phyloP scores from a whole-genome alignment of 2,888 invertebrate species.

The Lottia scabra region DNA sequence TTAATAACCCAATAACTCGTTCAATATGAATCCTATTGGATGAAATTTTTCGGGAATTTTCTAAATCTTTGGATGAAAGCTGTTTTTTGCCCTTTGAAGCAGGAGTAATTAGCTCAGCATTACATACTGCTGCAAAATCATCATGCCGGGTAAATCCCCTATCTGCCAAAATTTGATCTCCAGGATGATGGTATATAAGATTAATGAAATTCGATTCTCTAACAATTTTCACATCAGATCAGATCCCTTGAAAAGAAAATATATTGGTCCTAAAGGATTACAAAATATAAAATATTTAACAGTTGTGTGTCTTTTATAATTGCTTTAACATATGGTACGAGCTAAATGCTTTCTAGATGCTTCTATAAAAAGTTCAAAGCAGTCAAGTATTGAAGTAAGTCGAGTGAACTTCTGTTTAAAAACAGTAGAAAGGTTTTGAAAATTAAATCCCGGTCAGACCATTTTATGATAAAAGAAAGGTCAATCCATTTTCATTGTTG shows the following conservation, averaged over 20 bases:
- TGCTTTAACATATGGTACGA: slow-evolving; percentile 14
- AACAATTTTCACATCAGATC: slow-evolving; percentile 34
- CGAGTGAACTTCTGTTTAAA: neutral
- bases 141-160: slow-evolving; percentile 13
- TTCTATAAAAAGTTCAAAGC: neutral
- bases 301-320: neutral
- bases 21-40: too few species aligned
- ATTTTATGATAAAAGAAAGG: neutral
- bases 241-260: slow-evolving; percentile 33
- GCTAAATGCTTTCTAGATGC: neutral
- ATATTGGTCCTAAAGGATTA: slow-evolving; percentile 24
- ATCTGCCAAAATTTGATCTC: slow-evolving; percentile 39
- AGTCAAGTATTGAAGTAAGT: neutral
- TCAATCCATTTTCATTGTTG: slow-evolving; percentile 32
- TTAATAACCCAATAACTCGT: too few species aligned
- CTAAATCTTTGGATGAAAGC: too few species aligned
- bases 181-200: slow-evolving; percentile 25
- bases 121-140: slow-evolving; percentile 32
- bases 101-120: too few species aligned
- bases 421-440: neutral
- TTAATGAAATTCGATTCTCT: slow-evolving; percentile 28
- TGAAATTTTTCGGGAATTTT: too few species aligned
- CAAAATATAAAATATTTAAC: slow-evolving; percentile 27
- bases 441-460: neutral
- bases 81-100: too few species aligned